Evolutionary conservation across 2,113 vertebrate genomes (phyloP), one percentile per base, ranked within the genome.

Genomic region (Sclerurus mexicanus): DNA sequence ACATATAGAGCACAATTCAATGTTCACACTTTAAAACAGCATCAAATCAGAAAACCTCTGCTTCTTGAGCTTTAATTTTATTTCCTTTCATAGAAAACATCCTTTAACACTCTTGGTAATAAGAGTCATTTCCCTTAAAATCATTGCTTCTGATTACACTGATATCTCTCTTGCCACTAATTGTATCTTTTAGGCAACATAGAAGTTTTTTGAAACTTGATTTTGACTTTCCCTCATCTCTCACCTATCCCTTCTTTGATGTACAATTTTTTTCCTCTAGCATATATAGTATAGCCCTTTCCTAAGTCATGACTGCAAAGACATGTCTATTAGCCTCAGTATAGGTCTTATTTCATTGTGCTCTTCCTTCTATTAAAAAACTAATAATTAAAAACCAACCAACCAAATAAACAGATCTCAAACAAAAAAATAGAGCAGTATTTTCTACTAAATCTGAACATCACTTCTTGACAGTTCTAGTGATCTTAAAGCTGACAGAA

Each of bases 61-160:
- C 28, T 71, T 87, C 52, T 55, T 84, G 12, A 69, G 24, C 25
- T 81, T 73, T 75, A 84, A 23, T 64, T 90, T 79, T 19, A 60
- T 94, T 97, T 94, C 19, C 63, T 89, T 93, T 95, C 46, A 90
- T 37, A 27, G 87, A 96, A 89, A 89, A 96, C 31, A 80, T 79
- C 40, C 50, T 72, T 95, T 95, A 96, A 92, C 90, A 81, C 47
- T 75, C 18, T 56, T 64, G 86, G 21, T 88, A 90, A 72, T 20
- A 69, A 66, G 37, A 89, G 37, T 79, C 81, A 28, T 63, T 87
- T 72, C 42, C 62, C 64, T 92, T 93, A 78, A 97, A 97, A 95
- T 93, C 80, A 58, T 23, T 67, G 63, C 33, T 79, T 68, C 42
- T 77, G 33, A 80, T 93, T 64, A 88, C 66, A 88, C 58, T 87